Evolutionary conservation across 2,797 vertebrate genomes (phyloP).

Genomic region (Meriones psammophilus): DNA sequence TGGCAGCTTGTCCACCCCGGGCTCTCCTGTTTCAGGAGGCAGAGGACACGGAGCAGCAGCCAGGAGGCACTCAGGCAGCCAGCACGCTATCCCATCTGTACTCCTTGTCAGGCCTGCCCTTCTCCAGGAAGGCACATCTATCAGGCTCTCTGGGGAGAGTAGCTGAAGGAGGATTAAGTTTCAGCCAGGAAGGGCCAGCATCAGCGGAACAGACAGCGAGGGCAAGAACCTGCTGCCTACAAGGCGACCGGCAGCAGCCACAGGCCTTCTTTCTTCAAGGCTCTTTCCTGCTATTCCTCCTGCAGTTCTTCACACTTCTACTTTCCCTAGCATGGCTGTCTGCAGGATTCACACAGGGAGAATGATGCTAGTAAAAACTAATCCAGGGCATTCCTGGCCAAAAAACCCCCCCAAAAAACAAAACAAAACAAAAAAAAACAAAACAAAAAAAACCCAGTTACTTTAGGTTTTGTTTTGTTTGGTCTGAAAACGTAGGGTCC

Average conservation of each 20-base stretch:
- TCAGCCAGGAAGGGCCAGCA: constrained; percentile 42
- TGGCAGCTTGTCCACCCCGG: background rate
- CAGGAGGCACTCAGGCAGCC: background rate
- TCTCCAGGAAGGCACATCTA: background rate
- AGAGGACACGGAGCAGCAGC: background rate
- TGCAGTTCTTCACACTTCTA: background rate
- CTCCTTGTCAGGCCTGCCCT: background rate
- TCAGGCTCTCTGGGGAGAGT: constrained; percentile 48
- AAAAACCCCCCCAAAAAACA: no score
- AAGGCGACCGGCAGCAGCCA: background rate
- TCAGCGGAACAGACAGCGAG: background rate
- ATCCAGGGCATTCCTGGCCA: background rate
- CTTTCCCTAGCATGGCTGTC: background rate
- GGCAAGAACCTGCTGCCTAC: background rate
- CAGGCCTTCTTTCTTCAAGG: background rate
- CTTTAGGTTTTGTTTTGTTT: background rate
- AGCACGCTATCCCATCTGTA: background rate
- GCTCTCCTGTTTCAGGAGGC: background rate
- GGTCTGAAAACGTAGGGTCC: background rate
- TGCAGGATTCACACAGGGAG: background rate
- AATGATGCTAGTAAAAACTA: background rate
- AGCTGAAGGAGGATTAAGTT: background rate
- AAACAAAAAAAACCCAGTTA: background rate
- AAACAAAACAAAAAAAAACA: no score
- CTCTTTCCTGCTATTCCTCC: background rate